Conservation (phyloP, 2,797 vertebrate species). For the Lacerta bilineata region DNA sequence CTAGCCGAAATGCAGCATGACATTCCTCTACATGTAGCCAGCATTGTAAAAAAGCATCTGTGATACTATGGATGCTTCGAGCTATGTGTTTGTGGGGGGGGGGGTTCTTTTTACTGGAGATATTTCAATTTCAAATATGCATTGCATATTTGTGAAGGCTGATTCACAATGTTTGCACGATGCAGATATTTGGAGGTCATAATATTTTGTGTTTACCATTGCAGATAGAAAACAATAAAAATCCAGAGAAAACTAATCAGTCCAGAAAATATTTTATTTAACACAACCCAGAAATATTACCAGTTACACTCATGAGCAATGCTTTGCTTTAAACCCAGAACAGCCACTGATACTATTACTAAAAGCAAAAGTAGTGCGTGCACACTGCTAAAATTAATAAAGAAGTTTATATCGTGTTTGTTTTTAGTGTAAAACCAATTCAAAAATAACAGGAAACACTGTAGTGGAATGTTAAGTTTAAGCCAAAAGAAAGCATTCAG, state of each 20-base stretch:
- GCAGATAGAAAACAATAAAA: neutral
- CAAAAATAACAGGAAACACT: neutral
- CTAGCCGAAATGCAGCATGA: neutral
- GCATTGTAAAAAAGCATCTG: neutral
- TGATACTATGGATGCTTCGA: conserved; percentile 11
- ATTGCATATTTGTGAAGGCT: neutral
- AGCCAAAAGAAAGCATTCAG: conserved; percentile 28
- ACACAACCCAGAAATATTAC: conserved; percentile 16
- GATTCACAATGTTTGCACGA: neutral
- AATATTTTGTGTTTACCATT: neutral
- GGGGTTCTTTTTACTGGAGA: conserved; percentile 42
- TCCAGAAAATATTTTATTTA: conserved; percentile 61
- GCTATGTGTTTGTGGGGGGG: too few species aligned
- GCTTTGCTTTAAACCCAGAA: conserved; percentile 28
- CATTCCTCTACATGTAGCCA: neutral
- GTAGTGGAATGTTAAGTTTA: neutral
- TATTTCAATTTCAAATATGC: accelerated
- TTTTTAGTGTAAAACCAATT: conserved; percentile 24
- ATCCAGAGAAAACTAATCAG: conserved; percentile 10
- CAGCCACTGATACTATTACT: conserved; percentile 16
- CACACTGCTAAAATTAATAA: neutral
- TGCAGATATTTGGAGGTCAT: too few species aligned
- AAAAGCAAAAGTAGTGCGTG: conserved; percentile 7
- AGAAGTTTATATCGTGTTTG: conserved; percentile 3
- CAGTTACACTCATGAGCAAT: conserved; percentile 35